Conservation (phyloP, 1,140 invertebrate genomes). For the Cydia pomonella region DNA sequence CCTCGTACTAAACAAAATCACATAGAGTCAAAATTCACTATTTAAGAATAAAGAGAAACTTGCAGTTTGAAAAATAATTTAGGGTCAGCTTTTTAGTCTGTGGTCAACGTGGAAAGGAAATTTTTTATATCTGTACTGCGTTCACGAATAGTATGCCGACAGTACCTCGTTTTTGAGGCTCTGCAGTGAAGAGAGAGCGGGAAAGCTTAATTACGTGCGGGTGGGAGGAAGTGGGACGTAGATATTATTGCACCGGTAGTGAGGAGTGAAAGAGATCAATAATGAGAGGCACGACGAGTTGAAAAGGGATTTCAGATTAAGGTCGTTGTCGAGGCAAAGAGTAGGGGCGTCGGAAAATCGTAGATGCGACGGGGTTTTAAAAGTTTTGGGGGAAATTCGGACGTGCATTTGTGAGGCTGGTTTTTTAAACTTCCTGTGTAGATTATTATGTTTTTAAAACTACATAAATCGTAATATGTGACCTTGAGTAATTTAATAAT, state of each 20-base stretch:
- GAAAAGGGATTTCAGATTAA: constrained; percentile 81
- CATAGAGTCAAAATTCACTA: constrained; percentile 35
- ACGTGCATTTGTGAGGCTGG: neutral
- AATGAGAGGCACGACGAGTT: constrained; percentile 80
- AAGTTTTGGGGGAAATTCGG: neutral
- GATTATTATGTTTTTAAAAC: neutral
- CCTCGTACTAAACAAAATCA: constrained; percentile 21
- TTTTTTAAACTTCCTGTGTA: neutral
- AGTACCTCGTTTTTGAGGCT: constrained; percentile 79
- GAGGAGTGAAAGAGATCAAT: constrained; percentile 81
- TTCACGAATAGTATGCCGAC: constrained; percentile 67
- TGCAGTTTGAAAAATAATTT: constrained; percentile 35
- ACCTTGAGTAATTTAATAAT: too few species aligned
- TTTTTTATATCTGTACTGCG: constrained; percentile 65
- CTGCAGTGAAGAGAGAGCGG: constrained; percentile 72
- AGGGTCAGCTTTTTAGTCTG: constrained; percentile 45
- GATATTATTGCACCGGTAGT: constrained; percentile 79
- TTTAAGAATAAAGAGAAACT: constrained; percentile 39
- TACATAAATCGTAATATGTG: too few species aligned
- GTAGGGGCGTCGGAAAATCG: constrained; percentile 58
- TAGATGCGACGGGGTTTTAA: constrained; percentile 36
- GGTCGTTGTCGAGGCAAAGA: constrained; percentile 78
- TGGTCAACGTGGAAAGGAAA: constrained; percentile 60
- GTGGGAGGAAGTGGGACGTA: constrained; percentile 48
- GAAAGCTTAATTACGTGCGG: constrained; percentile 49